Evolutionary conservation across 1,140 invertebrate genomes (phyloP).

Genomic region (Dufourea novaeangliae): DNA sequence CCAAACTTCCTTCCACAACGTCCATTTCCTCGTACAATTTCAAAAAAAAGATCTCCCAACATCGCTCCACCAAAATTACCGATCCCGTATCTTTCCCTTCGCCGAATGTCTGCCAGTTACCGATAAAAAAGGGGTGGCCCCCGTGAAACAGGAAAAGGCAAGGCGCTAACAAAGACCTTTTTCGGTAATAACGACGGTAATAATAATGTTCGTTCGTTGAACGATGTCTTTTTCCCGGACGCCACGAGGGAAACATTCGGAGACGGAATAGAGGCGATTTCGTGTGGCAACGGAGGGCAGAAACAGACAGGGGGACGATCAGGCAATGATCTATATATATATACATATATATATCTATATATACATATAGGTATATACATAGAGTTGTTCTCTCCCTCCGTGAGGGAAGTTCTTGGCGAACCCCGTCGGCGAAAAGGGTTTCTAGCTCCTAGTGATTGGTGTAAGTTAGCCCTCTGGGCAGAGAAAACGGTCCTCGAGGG

Average conservation of each 20-base stretch:
- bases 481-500: constrained; percentile 65
- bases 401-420: constrained; percentile 67
- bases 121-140: background rate
- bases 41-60: background rate
- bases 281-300: constrained; percentile 34
- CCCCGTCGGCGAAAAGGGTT: constrained; percentile 76
- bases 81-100: background rate
- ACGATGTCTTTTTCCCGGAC: constrained; percentile 26
- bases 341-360: constrained; percentile 39
- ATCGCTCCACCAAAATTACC: too few relatives aligned
- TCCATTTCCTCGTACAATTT: background rate
- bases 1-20: too few relatives aligned
- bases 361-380: constrained; percentile 28
- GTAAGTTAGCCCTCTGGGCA: constrained; percentile 78
- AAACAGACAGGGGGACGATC: constrained; percentile 43
- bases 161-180: constrained; percentile 27
- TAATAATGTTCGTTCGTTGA: constrained; percentile 33
- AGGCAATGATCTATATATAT: constrained; percentile 33
- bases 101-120: background rate
- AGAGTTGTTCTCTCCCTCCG: constrained; percentile 62
- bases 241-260: constrained; percentile 49
- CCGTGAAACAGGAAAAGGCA: background rate
- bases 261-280: constrained; percentile 44
- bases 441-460: constrained; percentile 81
- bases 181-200: constrained; percentile 35